Percentiles rank a stretch among this genome's conserved stretches.
These are phyloP conservation scores for Ectropis grisescens DNA, from an alignment of 1,140 invertebrate species.

Conservation along the genomic window DNA sequence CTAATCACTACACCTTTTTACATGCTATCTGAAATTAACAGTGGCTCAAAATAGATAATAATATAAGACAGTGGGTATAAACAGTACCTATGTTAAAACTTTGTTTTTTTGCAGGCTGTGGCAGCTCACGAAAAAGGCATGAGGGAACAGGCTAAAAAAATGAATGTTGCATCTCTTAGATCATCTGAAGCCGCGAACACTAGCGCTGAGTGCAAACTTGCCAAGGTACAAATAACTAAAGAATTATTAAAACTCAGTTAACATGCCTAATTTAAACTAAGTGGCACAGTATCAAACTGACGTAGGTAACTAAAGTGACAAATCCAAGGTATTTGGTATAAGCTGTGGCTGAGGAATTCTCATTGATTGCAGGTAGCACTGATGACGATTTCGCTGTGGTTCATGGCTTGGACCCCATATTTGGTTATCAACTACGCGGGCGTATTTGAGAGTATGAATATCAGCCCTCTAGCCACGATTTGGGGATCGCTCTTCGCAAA, in stretches of 20 bases:
- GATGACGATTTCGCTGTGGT: constrained; percentile 81
- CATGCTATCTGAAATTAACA: too few species aligned
- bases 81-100: neutral
- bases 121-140: constrained; percentile 79
- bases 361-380: constrained; percentile 78
- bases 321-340: too few species aligned
- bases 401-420: constrained; percentile 84
- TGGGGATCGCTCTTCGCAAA: constrained; percentile 80
- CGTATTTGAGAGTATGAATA: constrained; percentile 73
- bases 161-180: constrained; percentile 78
- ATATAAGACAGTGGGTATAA: neutral
- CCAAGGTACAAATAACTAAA: constrained; percentile 58
- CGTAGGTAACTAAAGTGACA: too few species aligned
- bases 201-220: constrained; percentile 75
- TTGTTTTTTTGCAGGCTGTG: constrained; percentile 70
- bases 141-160: constrained; percentile 80
- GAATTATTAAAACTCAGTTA: too few species aligned
- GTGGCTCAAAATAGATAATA: neutral
- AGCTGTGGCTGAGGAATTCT: too few species aligned
- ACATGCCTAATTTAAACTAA: too few species aligned
- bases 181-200: constrained; percentile 73
- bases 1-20: too few species aligned
- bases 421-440: constrained; percentile 80
- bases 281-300: too few species aligned
- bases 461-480: constrained; percentile 77